Conservation (phyloP, 2,888 invertebrate genomes). For the Drosophila aldrichi region DNA sequence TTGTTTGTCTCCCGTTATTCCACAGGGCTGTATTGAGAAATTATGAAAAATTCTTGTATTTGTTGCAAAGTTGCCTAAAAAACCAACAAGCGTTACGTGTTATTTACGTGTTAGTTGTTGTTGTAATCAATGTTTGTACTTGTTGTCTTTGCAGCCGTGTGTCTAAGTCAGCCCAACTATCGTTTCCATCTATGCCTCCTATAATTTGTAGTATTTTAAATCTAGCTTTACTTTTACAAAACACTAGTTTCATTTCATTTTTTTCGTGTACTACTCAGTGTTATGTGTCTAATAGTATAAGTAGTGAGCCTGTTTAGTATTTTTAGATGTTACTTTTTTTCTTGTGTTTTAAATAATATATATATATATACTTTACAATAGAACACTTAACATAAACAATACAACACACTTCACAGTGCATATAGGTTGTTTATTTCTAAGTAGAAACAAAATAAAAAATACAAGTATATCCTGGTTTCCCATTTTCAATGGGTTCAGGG, state of each 20-base stretch:
- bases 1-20: conserved; percentile 57
- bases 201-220: conserved; percentile 59
- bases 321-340: not conserved
- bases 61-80: conserved; percentile 58
- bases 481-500: too few relatives aligned
- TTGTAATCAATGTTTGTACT: conserved; percentile 77
- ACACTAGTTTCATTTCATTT: conserved; percentile 17
- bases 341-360: not conserved
- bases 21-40: conserved; percentile 59
- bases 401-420: not conserved
- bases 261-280: conserved; percentile 11
- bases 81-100: conserved; percentile 50
- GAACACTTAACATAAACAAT: conserved; percentile 18
- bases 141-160: conserved; percentile 67
- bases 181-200: conserved; percentile 50
- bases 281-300: conserved; percentile 12
- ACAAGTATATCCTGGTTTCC: too few relatives aligned
- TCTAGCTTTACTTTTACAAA: conserved; percentile 9
- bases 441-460: too few relatives aligned
- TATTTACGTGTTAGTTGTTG: conserved; percentile 76
- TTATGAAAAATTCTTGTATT: conserved; percentile 39
- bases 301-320: conserved; percentile 22
- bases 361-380: conserved; percentile 11
- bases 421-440: not conserved
- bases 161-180: conserved; percentile 45